Percentiles rank a stretch among this genome's conserved stretches.
phyloP scores from a whole-genome alignment of 2,888 invertebrate species.

The Pyrochroa serraticornis region DNA sequence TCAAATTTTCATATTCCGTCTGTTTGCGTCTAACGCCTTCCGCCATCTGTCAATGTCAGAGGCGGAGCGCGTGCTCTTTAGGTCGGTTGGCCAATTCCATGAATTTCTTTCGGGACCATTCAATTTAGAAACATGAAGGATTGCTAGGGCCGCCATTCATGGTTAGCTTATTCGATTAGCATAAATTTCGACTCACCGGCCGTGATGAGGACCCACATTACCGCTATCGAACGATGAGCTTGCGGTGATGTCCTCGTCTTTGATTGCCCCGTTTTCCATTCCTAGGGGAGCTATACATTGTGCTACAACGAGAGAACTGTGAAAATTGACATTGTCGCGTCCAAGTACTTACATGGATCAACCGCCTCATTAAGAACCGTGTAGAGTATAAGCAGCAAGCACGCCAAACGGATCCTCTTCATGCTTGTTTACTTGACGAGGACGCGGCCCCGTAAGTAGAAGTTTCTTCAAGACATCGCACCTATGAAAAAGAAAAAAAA shows the following conservation, averaged over 20 bases:
- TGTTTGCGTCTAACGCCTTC: constrained; percentile 47
- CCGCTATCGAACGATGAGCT: constrained; percentile 86
- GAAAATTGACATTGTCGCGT: background rate
- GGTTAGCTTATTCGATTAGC: constrained; percentile 47
- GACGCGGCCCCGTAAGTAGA: constrained; percentile 41
- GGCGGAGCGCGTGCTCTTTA: constrained; percentile 41
- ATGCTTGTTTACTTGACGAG: constrained; percentile 46
- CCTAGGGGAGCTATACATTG: constrained; percentile 84
- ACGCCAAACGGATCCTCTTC: constrained; percentile 39
- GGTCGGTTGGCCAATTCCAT: constrained; percentile 47
- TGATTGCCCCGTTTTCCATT: constrained; percentile 84
- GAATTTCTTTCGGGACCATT: constrained; percentile 44
- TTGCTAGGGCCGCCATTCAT: constrained; percentile 37
- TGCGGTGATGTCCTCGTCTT: constrained; percentile 81
- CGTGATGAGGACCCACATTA: constrained; percentile 85
- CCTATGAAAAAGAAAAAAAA: constrained; percentile 48
- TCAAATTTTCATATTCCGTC: constrained; percentile 51
- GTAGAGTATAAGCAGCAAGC: constrained; percentile 39
- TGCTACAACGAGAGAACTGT: constrained; percentile 63
- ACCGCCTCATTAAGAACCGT: constrained; percentile 40
- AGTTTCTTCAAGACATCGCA: constrained; percentile 43
- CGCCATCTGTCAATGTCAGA: constrained; percentile 50
- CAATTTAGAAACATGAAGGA: constrained; percentile 47
- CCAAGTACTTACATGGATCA: constrained; percentile 53
- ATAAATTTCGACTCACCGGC: constrained; percentile 68